phyloP scores from a whole-genome alignment of 1,140 invertebrate species.

The Asobara japonica region DNA sequence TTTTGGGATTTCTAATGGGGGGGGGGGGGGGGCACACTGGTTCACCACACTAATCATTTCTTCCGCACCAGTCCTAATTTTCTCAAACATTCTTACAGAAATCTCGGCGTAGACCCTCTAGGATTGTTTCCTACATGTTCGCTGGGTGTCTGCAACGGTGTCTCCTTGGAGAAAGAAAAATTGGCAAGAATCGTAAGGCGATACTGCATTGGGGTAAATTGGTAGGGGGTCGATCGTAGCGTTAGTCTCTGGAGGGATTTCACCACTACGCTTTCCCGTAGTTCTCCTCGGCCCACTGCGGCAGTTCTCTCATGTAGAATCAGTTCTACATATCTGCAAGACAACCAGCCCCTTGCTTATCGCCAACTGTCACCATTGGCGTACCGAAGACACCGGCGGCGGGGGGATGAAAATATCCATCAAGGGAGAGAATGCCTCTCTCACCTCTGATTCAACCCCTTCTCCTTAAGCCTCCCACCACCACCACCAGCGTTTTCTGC shows the following conservation, averaged over 20 bases:
- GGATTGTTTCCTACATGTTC: too few relatives aligned
- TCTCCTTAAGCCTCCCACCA: conserved; percentile 16
- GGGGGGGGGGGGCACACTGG: too few relatives aligned
- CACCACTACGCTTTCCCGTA: conserved; percentile 42
- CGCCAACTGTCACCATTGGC: conserved; percentile 6
- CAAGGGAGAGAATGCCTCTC: too few relatives aligned
- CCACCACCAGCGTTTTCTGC: conserved; percentile 50
- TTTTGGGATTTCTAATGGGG: too few relatives aligned
- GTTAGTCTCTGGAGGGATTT: conserved; percentile 52
- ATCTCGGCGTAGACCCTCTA: too few relatives aligned
- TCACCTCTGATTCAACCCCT: conserved; percentile 29
- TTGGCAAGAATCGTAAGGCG: conserved; percentile 11
- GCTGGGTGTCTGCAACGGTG: background rate
- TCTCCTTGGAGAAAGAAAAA: conserved; percentile 5
- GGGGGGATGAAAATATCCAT: conserved; percentile 13
- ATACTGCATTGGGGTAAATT: conserved; percentile 51
- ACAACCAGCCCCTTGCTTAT: conserved; percentile 15
- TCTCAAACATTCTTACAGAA: too few relatives aligned
- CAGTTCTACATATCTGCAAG: conserved; percentile 19
- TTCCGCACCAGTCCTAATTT: too few relatives aligned
- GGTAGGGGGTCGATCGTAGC: conserved; percentile 35
- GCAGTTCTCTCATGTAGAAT: background rate
- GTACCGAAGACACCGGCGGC: background rate
- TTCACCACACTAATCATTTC: too few relatives aligned
- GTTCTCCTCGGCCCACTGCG: background rate